These are phyloP conservation scores for Dipodomys spectabilis DNA, from an alignment of 2,113 vertebrate genomes.

Conservation along the genomic window DNA sequence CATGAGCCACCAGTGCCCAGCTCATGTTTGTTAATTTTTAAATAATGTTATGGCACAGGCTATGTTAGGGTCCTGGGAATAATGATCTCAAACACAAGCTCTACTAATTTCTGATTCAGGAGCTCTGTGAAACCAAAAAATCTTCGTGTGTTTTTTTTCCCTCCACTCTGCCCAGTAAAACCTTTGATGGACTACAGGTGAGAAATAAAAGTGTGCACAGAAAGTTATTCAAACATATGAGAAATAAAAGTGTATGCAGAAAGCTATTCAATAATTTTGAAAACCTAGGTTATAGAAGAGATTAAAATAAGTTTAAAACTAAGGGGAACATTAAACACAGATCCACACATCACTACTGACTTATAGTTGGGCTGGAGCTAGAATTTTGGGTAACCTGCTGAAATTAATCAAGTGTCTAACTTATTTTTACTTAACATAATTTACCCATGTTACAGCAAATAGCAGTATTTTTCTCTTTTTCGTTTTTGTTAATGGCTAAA, in stretches of 20 bases:
- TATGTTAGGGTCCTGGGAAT: background rate
- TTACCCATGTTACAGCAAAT: background rate
- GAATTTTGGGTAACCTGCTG: conserved; percentile 14
- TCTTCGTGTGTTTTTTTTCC: background rate
- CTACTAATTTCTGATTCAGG: background rate
- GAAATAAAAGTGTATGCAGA: background rate
- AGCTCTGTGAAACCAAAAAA: background rate
- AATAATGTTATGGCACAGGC: background rate
- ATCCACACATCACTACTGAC: background rate
- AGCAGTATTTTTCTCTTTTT: background rate
- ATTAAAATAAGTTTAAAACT: background rate
- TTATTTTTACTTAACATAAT: background rate
- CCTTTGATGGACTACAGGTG: background rate
- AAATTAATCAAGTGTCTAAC: background rate
- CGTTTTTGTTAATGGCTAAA: background rate
- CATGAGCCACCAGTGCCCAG: too few relatives aligned
- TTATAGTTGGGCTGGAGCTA: background rate
- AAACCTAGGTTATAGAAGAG: background rate
- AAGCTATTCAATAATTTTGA: conserved; percentile 21
- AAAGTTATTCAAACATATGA: too few relatives aligned
- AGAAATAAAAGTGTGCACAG: background rate
- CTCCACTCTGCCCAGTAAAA: background rate
- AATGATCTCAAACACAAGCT: background rate
- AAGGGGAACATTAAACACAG: background rate
- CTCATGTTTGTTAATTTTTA: background rate